A percentile compares a stretch with the other conserved stretches of the same genome.
These are phyloP conservation scores for Andrena praecox DNA, from an alignment of 2,888 invertebrate species.

Conservation along the genomic window DNA sequence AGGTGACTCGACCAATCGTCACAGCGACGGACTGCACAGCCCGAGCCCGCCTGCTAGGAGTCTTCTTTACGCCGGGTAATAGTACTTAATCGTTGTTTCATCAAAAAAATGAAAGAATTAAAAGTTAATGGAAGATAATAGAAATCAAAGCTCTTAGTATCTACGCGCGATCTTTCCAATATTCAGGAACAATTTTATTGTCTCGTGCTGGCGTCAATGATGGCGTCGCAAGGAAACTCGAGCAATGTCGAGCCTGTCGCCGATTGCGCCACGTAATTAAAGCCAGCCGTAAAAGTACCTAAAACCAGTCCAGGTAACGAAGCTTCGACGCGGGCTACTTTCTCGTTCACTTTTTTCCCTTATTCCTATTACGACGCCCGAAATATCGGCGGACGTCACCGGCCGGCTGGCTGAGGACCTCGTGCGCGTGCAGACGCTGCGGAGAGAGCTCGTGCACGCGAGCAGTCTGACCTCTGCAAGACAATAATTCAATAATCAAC, in stretches of 20 bases:
- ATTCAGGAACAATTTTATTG: constrained; percentile 2
- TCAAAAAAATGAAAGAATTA: neutral
- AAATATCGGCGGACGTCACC: constrained; percentile 54
- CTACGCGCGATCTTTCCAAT: neutral
- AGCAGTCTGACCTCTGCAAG: constrained; percentile 65
- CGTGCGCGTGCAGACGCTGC: constrained; percentile 23
- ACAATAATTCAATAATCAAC: constrained; percentile 47
- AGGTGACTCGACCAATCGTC: too few relatives aligned
- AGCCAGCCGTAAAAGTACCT: constrained; percentile 25
- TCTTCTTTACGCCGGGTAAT: too few relatives aligned
- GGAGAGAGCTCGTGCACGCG: constrained; percentile 40
- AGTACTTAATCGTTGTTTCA: neutral
- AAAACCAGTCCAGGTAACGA: constrained; percentile 41
- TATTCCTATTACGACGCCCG: constrained; percentile 45
- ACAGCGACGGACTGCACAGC: too few relatives aligned
- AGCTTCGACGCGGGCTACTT: constrained; percentile 49
- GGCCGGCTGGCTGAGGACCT: constrained; percentile 78
- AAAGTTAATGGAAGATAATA: neutral
- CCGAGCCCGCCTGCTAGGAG: too few relatives aligned
- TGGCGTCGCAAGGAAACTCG: constrained; percentile 6
- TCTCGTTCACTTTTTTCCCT: constrained; percentile 46
- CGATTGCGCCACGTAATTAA: constrained; percentile 58
- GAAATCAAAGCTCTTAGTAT: too few relatives aligned
- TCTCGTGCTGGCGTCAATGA: neutral
- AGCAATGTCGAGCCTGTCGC: constrained; percentile 10